phyloP scores from a whole-genome alignment of 1,140 invertebrate species.

The Liolophura sinensis region DNA sequence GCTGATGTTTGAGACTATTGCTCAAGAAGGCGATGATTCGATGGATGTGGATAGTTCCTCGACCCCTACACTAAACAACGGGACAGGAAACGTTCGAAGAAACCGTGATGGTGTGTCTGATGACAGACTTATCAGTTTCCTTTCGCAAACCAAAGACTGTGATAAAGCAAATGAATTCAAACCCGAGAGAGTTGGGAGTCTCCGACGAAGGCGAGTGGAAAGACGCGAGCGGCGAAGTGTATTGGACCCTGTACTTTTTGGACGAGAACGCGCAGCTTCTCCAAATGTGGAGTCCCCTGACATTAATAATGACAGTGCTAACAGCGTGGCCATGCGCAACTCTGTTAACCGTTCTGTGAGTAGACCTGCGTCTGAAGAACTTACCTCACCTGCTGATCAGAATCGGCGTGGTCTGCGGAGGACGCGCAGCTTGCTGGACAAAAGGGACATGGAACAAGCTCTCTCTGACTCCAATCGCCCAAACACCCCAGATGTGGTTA shows the following conservation, averaged over 20 bases:
- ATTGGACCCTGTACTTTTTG: slow-evolving; percentile 11
- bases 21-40: no score
- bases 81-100: not conserved
- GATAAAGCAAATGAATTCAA: slow-evolving; percentile 9
- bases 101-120: not conserved
- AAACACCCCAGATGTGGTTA: no score
- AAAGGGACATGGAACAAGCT: slow-evolving; percentile 19
- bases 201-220: slow-evolving; percentile 34
- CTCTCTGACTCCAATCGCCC: not conserved
- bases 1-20: slow-evolving; percentile 1
- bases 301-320: no score
- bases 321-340: not conserved
- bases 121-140: not conserved
- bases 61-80: not conserved
- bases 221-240: slow-evolving; percentile 25
- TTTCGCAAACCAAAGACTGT: slow-evolving; percentile 11
- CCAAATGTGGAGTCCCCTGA: slow-evolving; percentile 18
- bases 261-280: slow-evolving; percentile 45
- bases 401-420: slow-evolving; percentile 16
- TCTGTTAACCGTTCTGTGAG: not conserved
- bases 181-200: slow-evolving; percentile 34
- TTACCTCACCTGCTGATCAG: no score
- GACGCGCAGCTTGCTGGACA: slow-evolving; percentile 35
- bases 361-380: not conserved
- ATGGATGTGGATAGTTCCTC: no score